These are phyloP conservation scores for Oreochromis grahami DNA, from an alignment of 2,797 vertebrate species.

Conservation along the genomic window DNA sequence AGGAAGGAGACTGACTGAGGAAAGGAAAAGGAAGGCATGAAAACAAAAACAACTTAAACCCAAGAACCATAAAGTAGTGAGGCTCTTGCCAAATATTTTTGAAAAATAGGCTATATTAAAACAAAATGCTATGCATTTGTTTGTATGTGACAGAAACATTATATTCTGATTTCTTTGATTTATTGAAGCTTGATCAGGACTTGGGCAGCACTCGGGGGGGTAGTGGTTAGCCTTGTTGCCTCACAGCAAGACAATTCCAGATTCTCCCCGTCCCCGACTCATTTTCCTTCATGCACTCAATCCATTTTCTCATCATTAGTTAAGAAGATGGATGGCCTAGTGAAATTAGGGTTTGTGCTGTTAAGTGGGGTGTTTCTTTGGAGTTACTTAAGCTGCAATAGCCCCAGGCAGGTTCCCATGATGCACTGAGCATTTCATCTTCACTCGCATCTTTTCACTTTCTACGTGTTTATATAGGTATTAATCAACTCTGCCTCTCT, in stretches of 20 bases:
- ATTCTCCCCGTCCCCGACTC: neutral
- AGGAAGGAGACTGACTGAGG: neutral
- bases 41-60: neutral
- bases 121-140: neutral
- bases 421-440: neutral
- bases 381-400: neutral
- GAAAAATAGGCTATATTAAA: neutral
- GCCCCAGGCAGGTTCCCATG: neutral
- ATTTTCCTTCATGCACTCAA: neutral
- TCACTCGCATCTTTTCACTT: neutral
- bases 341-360: neutral
- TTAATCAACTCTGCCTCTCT: neutral
- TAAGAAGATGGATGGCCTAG: neutral
- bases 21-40: neutral
- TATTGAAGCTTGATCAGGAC: neutral
- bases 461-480: fast-evolving
- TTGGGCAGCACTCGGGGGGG: neutral
- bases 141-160: neutral
- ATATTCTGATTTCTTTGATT: neutral
- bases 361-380: neutral
- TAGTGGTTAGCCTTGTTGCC: neutral
- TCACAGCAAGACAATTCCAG: neutral
- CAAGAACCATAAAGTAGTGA: neutral
- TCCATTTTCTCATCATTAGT: neutral
- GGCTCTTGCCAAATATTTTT: neutral